phyloP scores from a whole-genome alignment of 2,888 invertebrate species.

The Drosophila algonquin region DNA sequence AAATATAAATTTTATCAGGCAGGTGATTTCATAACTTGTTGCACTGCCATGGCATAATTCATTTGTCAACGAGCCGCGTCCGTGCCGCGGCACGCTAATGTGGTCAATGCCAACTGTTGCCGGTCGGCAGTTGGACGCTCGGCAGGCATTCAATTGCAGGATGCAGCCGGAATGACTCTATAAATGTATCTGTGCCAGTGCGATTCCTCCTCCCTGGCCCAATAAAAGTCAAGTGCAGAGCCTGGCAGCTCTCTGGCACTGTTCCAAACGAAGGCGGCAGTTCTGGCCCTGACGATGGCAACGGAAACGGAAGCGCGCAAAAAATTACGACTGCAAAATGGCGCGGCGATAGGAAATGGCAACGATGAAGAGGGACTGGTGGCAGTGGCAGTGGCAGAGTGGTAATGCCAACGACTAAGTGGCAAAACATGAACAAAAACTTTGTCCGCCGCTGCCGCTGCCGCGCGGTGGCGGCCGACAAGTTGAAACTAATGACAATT shows the following conservation, averaged over 20 bases:
- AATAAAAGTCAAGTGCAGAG: constrained; percentile 67
- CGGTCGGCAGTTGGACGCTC: constrained; percentile 21
- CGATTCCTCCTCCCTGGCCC: constrained; percentile 9
- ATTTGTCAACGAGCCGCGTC: constrained; percentile 64
- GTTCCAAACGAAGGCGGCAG: constrained; percentile 57
- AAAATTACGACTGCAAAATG: constrained; percentile 60
- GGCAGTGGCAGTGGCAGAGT: background rate
- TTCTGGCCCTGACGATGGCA: constrained; percentile 37
- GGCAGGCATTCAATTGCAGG: constrained; percentile 57
- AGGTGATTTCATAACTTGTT: constrained; percentile 62
- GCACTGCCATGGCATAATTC: constrained; percentile 60
- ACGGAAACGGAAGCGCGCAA: constrained; percentile 71
- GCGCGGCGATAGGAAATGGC: background rate
- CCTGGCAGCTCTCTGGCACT: constrained; percentile 51
- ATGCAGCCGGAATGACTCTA: constrained; percentile 72
- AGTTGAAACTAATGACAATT: constrained; percentile 80
- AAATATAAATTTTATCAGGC: constrained; percentile 18
- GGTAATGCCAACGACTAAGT: constrained; percentile 55
- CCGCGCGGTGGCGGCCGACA: constrained; percentile 63
- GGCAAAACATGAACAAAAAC: constrained; percentile 78
- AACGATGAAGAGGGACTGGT: background rate
- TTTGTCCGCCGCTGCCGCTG: constrained; percentile 52
- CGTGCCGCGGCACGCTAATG: constrained; percentile 58
- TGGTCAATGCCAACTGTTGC: constrained; percentile 79
- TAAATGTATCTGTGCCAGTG: constrained; percentile 59